These are phyloP conservation scores for Dicrurus megarhynchus DNA, from an alignment of 2,113 vertebrate genomes.

Conservation along the genomic window DNA sequence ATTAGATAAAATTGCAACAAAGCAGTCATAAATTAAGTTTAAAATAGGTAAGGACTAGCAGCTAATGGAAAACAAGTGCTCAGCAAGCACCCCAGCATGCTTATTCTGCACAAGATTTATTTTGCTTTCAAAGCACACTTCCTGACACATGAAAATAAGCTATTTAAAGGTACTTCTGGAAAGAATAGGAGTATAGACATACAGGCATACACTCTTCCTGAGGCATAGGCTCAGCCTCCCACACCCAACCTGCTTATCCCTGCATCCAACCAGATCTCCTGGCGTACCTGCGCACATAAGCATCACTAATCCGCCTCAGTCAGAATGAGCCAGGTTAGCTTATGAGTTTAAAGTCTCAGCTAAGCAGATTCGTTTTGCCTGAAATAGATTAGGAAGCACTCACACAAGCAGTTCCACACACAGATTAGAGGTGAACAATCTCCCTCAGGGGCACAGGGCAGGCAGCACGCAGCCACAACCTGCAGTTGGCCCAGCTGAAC, in stretches of 20 bases:
- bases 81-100: neutral
- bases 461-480: neutral
- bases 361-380: constrained; percentile 18
- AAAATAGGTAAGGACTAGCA: neutral
- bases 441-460: neutral
- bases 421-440: neutral
- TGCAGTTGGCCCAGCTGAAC: neutral
- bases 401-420: neutral
- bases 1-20: neutral
- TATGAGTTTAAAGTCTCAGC: constrained; percentile 17
- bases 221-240: neutral
- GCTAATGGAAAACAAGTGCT: neutral
- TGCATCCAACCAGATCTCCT: neutral
- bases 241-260: neutral
- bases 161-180: neutral
- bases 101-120: neutral
- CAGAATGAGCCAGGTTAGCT: constrained; percentile 34
- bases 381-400: constrained; percentile 27
- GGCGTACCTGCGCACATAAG: neutral
- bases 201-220: neutral
- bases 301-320: neutral
- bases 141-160: neutral
- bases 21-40: neutral
- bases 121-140: neutral
- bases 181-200: neutral